Conservation (phyloP, 2,888 invertebrate species). For the Octonoba sinensis region DNA sequence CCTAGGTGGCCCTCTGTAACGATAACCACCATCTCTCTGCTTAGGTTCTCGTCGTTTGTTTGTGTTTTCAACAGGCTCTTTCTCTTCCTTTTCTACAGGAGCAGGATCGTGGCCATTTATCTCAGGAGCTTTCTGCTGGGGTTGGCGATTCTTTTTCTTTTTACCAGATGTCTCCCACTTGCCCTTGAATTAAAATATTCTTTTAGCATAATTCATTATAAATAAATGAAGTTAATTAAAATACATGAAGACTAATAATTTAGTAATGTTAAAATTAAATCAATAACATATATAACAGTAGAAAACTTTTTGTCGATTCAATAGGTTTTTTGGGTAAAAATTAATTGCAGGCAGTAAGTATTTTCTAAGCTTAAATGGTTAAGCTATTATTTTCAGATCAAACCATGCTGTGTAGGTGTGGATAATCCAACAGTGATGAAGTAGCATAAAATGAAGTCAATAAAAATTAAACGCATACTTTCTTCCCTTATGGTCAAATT, state of each 20-base stretch:
- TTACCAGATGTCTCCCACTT: conserved; percentile 89
- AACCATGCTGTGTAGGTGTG: too few relatives aligned
- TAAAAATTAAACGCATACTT: too few relatives aligned
- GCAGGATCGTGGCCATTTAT: conserved; percentile 61
- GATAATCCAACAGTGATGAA: too few relatives aligned
- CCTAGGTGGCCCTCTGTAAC: conserved; percentile 71
- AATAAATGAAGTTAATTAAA: background rate
- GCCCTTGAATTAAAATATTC: conserved; percentile 73
- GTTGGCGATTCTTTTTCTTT: conserved; percentile 86
- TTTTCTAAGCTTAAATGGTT: too few relatives aligned
- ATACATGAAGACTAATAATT: background rate
- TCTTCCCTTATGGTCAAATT: too few relatives aligned
- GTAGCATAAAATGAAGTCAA: too few relatives aligned
- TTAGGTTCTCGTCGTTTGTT: conserved; percentile 46
- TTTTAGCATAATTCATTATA: background rate
- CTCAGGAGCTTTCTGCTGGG: conserved; percentile 67
- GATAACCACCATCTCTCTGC: conserved; percentile 66
- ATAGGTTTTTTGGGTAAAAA: too few relatives aligned
- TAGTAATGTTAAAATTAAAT: background rate
- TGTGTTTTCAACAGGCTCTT: conserved; percentile 43
- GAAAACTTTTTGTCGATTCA: too few relatives aligned
- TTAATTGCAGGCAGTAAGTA: too few relatives aligned
- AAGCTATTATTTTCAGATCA: too few relatives aligned
- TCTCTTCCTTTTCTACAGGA: conserved; percentile 52
- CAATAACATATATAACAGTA: too few relatives aligned